phyloP scores from a whole-genome alignment of 2,113 vertebrate species.

The Calypte anna region DNA sequence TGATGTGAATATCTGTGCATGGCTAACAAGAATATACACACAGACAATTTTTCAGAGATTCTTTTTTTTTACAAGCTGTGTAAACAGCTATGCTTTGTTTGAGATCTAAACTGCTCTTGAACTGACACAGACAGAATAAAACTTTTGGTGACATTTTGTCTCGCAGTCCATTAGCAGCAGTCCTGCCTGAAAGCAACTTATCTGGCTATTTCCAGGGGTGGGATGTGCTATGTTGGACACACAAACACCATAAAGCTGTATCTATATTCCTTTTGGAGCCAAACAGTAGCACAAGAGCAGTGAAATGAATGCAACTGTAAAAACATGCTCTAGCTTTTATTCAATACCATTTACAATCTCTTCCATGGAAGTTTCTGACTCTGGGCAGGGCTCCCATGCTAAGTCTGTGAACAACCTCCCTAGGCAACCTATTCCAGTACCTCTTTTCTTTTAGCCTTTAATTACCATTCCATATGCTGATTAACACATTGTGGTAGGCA shows the following conservation, averaged over 20 bases:
- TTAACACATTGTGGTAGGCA: not conserved
- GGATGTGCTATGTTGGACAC: not conserved
- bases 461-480: not conserved
- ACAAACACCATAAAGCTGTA: accelerated
- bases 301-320: not conserved
- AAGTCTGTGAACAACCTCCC: not conserved
- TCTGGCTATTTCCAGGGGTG: not conserved
- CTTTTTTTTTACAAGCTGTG: not conserved
- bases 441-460: not conserved
- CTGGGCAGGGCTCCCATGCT: not conserved
- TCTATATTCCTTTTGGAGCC: not conserved
- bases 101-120: not conserved
- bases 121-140: not conserved
- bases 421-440: too few species aligned
- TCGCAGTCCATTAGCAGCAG: not conserved
- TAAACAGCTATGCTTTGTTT: not conserved
- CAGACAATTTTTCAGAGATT: not conserved
- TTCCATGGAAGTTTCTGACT: not conserved
- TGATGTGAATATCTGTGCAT: not conserved
- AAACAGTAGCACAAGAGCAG: not conserved
- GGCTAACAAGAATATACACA: not conserved
- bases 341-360: not conserved
- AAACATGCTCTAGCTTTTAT: not conserved
- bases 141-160: not conserved
- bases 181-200: not conserved